Base-by-base conservation (phyloP, 2,797 vertebrate species). In the Falco naumanni region DNA sequence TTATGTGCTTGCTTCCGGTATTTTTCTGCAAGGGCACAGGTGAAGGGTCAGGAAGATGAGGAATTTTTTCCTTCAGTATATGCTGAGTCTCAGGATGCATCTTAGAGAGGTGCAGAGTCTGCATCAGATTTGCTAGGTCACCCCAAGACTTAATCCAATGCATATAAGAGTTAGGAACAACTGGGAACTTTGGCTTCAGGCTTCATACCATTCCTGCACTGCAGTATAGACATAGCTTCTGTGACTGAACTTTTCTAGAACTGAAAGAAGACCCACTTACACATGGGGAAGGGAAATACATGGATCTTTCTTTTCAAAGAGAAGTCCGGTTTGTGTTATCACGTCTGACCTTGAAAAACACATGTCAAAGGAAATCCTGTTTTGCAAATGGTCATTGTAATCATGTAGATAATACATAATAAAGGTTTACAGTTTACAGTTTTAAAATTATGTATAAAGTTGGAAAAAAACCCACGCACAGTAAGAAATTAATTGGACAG, bases 381-480 rank as follows among this genome's bases (percentile, higher is more conserved):
- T 87, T 84, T 83, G 17, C 24, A 86, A 82, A 68, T 29, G 57
- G 28, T 34, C 34, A 21, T 45, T 54, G 21, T 19, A 72, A 54
- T 41, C 25, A 68, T 37, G 47, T 47, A 54, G 34, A 28, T 48
- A 76, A 87, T 53, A 39, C 37, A 71, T 26, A 47, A 15, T 12
- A 50, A 76, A 84, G 11, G 37, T 61, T 79, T 87, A 53, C 26
- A 76, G 64, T 47, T 87, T 39, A 48, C 39, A 68, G 29, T 24
- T 81, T 63, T 63, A 43, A 8, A 68, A 41, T 72, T 53, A 82
- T 37, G 43, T 29, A 16, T 37, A 41, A 65, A 56, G 29, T 19
- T 63, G 56, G 37, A 4, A 56, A 74, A 56, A 63, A 39, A 5
- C 0, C 1, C 1, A 8, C 18, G 51, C 10, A 34, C 37, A 37